Conservation (phyloP, 2,797 vertebrate genomes). For the Melanogrammus aeglefinus region DNA sequence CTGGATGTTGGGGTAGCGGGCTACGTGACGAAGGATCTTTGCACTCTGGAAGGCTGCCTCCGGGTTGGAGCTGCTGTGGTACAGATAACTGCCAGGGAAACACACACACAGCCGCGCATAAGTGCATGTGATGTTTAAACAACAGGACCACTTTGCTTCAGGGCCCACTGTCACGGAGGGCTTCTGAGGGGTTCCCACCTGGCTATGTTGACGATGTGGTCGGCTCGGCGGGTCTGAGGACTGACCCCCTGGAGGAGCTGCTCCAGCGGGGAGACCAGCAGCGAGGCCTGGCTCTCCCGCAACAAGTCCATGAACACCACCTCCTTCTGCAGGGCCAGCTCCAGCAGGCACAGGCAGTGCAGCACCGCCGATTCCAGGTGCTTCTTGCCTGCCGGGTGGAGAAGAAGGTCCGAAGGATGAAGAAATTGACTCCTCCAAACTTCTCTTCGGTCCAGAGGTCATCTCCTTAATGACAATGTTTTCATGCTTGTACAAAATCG, state of each 20-base stretch:
- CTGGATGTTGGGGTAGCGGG: conserved; percentile 94
- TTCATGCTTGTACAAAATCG: not conserved
- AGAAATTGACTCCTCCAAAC: not conserved
- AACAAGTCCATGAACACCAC: conserved; percentile 93
- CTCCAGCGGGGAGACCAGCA: conserved; percentile 91
- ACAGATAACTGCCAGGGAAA: conserved; percentile 82
- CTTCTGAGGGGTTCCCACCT: conserved; percentile 70
- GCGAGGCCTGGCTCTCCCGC: conserved; percentile 89
- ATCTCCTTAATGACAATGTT: not conserved
- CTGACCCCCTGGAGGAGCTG: conserved; percentile 96
- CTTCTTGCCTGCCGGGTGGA: conserved; percentile 81
- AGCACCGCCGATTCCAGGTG: conserved; percentile 89
- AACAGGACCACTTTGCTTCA: not conserved
- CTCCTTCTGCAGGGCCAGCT: conserved; percentile 92
- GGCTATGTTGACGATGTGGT: conserved; percentile 94
- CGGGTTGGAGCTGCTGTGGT: conserved; percentile 89
- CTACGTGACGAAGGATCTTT: conserved; percentile 91
- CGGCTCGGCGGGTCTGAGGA: conserved; percentile 88
- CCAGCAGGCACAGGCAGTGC: conserved; percentile 88
- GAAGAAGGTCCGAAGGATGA: not conserved
- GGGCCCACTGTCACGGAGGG: too few species aligned
- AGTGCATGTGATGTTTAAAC: not conserved
- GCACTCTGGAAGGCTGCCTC: conserved; percentile 93
- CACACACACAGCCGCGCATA: conserved; percentile 2
- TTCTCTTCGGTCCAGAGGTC: not conserved